These are phyloP conservation scores for Suricata suricatta DNA, from an alignment of 2,113 vertebrate genomes.

Conservation along the genomic window DNA sequence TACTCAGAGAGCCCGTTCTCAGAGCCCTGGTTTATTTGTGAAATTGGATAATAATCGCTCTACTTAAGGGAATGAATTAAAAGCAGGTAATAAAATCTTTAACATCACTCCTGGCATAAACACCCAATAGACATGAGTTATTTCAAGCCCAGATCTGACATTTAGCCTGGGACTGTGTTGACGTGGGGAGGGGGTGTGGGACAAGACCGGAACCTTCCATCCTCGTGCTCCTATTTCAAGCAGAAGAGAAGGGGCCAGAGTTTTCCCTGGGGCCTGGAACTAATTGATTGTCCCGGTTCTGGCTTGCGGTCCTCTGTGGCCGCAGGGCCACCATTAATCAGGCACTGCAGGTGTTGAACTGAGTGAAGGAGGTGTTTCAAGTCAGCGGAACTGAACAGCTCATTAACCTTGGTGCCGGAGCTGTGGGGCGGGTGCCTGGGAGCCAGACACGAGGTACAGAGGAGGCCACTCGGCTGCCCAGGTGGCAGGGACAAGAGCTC, in stretches of 20 bases:
- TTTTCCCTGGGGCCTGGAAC: constrained; percentile 23
- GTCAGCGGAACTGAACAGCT: constrained; percentile 14
- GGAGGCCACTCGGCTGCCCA: neutral
- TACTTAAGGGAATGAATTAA: neutral
- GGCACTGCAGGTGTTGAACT: neutral
- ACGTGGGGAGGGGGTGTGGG: neutral
- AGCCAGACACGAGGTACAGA: neutral
- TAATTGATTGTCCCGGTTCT: neutral
- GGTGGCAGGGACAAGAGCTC: neutral
- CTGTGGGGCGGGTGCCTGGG: neutral
- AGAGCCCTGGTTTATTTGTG: neutral
- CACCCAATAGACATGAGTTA: neutral
- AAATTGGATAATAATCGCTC: neutral
- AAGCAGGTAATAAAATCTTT: neutral
- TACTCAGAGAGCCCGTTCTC: neutral
- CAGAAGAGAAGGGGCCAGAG: neutral
- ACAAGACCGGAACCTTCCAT: neutral
- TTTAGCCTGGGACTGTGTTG: neutral
- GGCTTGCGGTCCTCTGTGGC: constrained; percentile 45
- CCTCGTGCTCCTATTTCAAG: neutral
- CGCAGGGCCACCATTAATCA: neutral
- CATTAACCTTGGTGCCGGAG: neutral
- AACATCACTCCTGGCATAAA: neutral
- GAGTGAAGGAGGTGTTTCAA: neutral
- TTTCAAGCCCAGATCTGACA: neutral